Evolutionary conservation across 2,888 invertebrate species (phyloP).

Genomic region (Plebejus anna): DNA sequence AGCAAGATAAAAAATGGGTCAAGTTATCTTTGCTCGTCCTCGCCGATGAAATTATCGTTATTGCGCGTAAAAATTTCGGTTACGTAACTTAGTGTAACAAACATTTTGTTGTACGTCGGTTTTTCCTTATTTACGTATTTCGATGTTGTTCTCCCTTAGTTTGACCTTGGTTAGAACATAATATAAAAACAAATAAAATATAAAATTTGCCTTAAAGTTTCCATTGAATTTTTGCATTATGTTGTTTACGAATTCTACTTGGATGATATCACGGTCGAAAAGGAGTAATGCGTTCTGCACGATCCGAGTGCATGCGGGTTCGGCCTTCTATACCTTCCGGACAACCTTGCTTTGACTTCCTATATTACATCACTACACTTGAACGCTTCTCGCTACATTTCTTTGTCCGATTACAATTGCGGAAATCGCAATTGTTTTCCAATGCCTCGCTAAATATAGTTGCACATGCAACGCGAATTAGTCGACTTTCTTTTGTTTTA

Average conservation of each 20-base stretch:
- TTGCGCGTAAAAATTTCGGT: constrained; percentile 66
- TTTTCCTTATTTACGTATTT: constrained; percentile 1
- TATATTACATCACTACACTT: constrained; percentile 68
- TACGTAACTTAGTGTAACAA: constrained; percentile 50
- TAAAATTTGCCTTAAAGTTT: not conserved
- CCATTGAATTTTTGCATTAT: not conserved
- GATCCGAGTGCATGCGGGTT: constrained; percentile 57
- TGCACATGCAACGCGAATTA: constrained; percentile 5
- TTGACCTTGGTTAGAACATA: not conserved
- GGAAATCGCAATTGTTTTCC: constrained; percentile 33
- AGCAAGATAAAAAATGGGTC: constrained; percentile 77
- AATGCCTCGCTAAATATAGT: constrained; percentile 26
- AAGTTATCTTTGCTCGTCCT: constrained; percentile 78
- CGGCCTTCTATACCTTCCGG: constrained; percentile 69
- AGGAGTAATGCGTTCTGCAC: constrained; percentile 46
- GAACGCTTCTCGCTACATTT: constrained; percentile 50
- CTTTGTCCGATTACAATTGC: constrained; percentile 47
- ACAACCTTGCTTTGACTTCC: constrained; percentile 69
- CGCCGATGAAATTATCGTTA: constrained; percentile 75
- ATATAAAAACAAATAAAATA: not conserved
- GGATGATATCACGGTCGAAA: constrained; percentile 34
- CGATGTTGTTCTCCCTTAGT: not conserved
- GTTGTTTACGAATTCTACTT: not conserved
- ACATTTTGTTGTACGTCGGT: not conserved
- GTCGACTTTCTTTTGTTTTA: constrained; percentile 12